Evolutionary conservation across 2,888 invertebrate species (phyloP).

Genomic region (Colostygia pectinataria): DNA sequence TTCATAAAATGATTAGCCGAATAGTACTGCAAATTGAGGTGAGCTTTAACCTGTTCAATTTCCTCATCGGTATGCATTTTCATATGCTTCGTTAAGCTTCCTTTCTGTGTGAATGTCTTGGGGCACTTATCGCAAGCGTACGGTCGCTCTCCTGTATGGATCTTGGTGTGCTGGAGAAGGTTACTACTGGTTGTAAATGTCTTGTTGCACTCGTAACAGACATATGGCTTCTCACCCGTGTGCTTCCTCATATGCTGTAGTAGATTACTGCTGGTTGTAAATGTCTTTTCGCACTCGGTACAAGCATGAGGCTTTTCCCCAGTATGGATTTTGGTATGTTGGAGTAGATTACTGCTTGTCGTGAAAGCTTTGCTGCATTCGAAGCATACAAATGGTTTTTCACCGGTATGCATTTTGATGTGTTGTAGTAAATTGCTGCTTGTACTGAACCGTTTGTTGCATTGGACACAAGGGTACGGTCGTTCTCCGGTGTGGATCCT

Average conservation of each 20-base stretch:
- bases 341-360: conserved; percentile 12
- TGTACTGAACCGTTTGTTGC: conserved; percentile 8
- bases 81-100: conserved; percentile 18
- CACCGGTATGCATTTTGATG: conserved; percentile 17
- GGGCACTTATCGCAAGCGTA: conserved; percentile 20
- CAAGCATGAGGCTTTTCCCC: conserved; percentile 13
- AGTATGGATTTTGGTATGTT: conserved; percentile 9
- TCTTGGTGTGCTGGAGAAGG: conserved; percentile 10
- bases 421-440: conserved; percentile 20
- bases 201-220: conserved; percentile 18
- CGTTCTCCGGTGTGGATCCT: conserved; percentile 14
- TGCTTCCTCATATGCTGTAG: conserved; percentile 17
- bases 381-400: conserved; percentile 16
- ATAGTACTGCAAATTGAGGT: not conserved
- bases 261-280: conserved; percentile 15
- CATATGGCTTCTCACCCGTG: conserved; percentile 12
- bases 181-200: conserved; percentile 17
- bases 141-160: conserved; percentile 10
- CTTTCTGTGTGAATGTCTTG: conserved; percentile 14
- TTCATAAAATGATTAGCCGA: too few relatives aligned
- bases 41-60: not conserved
- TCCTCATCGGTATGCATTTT: conserved; percentile 10
- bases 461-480: conserved; percentile 5
- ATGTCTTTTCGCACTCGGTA: not conserved
- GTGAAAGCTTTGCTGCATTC: conserved; percentile 16